A percentile compares a stretch with the other conserved stretches of the same genome.
phyloP scores from a whole-genome alignment of 2,797 vertebrate genomes.

The Pangasius larnaudii region DNA sequence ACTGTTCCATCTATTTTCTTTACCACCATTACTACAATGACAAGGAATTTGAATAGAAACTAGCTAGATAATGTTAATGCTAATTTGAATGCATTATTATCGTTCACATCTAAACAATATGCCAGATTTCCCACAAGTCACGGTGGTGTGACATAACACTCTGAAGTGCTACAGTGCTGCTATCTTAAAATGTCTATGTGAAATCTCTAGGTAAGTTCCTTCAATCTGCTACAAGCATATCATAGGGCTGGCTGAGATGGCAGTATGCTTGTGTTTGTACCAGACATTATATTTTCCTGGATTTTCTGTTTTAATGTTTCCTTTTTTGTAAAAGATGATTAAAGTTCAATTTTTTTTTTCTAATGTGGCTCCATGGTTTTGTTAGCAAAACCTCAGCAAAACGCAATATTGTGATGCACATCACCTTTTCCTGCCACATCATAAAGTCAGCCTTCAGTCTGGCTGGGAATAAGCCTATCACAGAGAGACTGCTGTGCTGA shows the following conservation, averaged over 20 bases:
- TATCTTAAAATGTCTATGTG: background rate
- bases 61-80: background rate
- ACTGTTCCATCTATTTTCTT: background rate
- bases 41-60: background rate
- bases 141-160: background rate
- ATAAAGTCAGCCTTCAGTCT: background rate
- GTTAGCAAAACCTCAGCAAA: background rate
- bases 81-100: background rate
- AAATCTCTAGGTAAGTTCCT: background rate
- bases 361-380: background rate
- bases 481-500: constrained; percentile 9
- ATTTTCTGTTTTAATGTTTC: background rate
- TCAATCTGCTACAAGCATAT: background rate
- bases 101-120: background rate
- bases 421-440: constrained; percentile 7
- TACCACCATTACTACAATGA: background rate
- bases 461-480: background rate
- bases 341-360: background rate
- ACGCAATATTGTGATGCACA: background rate
- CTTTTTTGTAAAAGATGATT: background rate
- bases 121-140: background rate
- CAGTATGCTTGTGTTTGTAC: background rate
- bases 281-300: too few relatives aligned
- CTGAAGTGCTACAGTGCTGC: background rate
- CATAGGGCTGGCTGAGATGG: background rate